Evolutionary conservation across 2,113 vertebrate species (phyloP).

Genomic region (Geothlypis trichas): DNA sequence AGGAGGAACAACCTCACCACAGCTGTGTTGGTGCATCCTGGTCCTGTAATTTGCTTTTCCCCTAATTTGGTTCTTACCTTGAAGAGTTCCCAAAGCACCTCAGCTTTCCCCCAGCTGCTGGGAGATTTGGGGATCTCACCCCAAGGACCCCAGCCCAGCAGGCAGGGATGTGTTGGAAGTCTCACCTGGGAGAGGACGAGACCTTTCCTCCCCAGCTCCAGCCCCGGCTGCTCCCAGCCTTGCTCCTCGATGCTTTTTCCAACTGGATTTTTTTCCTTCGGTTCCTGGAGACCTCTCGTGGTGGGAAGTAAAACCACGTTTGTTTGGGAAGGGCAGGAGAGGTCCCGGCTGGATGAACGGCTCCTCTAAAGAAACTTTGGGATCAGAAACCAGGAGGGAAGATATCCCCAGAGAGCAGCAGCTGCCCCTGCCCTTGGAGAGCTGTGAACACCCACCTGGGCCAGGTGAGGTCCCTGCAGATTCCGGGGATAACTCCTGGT

Average conservation of each 20-base stretch:
- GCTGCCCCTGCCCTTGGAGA: background rate
- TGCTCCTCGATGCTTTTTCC: rapidly evolving
- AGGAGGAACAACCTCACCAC: background rate
- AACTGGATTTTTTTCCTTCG: background rate
- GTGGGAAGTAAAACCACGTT: background rate
- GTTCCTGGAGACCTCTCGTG: conserved; percentile 46
- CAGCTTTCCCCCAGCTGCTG: background rate
- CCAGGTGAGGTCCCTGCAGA: background rate
- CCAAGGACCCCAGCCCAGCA: too few species aligned
- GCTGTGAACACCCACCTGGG: background rate
- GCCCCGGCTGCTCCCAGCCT: rapidly evolving
- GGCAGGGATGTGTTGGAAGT: too few species aligned
- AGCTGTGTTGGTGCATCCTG: background rate
- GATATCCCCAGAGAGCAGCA: background rate
- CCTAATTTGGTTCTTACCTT: background rate
- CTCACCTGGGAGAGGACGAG: background rate
- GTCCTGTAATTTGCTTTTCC: background rate
- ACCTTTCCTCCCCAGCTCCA: background rate
- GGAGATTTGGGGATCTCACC: background rate
- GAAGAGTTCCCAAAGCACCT: background rate
- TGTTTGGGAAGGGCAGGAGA: background rate
- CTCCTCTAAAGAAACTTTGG: too few species aligned
- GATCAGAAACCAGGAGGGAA: background rate
- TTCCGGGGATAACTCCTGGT: background rate
- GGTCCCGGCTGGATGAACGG: rapidly evolving